phyloP scores from a whole-genome alignment of 2,113 vertebrate genomes.

The Myotis lucifugus region DNA sequence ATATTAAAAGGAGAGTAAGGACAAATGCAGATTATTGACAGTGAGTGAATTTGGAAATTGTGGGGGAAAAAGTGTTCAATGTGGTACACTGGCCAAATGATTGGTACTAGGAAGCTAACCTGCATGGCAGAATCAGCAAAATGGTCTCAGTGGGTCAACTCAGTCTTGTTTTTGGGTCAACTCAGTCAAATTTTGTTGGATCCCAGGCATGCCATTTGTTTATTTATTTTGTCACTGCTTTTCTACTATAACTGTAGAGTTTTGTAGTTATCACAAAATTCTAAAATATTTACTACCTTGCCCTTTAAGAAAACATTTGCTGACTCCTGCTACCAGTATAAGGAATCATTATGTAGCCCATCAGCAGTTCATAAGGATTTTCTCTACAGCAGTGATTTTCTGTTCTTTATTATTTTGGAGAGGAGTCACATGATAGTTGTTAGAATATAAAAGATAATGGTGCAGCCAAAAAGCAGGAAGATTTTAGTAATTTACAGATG shows the following conservation, averaged over 20 bases:
- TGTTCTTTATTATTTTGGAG: constrained; percentile 37
- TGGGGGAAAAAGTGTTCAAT: neutral
- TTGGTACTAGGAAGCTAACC: neutral
- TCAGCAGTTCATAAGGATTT: neutral
- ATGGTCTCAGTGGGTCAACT: neutral
- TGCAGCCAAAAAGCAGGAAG: neutral
- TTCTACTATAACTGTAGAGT: neutral
- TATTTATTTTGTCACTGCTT: neutral
- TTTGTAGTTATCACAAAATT: constrained; percentile 29
- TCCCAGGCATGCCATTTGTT: neutral
- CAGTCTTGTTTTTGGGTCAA: too few species aligned
- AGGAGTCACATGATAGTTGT: neutral
- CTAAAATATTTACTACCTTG: neutral
- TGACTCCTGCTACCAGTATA: neutral
- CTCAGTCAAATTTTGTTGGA: neutral
- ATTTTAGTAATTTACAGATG: neutral
- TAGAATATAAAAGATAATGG: constrained; percentile 44
- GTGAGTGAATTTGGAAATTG: neutral
- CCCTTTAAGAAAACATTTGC: neutral
- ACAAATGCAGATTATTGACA: neutral
- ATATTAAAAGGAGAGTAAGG: neutral
- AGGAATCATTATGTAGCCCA: neutral
- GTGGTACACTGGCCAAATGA: neutral
- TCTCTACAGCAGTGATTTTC: neutral
- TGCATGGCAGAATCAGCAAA: neutral